Conservation (phyloP, 2,797 vertebrate species). For the Neostethus bicornis region DNA sequence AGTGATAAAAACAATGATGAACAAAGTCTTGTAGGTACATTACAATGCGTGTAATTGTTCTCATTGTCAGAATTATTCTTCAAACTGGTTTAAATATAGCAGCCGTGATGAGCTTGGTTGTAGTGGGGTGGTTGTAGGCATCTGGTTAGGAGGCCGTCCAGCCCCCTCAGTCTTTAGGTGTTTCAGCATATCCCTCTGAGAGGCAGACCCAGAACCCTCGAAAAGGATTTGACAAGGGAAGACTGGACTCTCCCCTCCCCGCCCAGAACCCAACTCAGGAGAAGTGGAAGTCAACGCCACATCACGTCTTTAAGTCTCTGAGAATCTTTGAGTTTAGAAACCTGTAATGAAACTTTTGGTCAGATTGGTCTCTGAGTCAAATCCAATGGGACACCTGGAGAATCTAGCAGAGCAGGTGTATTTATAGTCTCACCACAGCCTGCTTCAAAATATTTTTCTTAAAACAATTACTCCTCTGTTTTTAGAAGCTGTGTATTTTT, state of each 20-base stretch:
- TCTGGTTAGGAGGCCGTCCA: too few relatives aligned
- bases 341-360: conserved; percentile 16
- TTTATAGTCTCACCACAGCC: conserved; percentile 36
- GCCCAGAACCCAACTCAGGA: too few relatives aligned
- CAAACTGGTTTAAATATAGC: too few relatives aligned
- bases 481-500: conserved; percentile 64
- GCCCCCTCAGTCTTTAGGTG: too few relatives aligned
- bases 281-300: too few relatives aligned
- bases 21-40: not conserved
- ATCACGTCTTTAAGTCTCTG: conserved; percentile 32
- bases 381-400: conserved; percentile 34
- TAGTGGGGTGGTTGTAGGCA: too few relatives aligned
- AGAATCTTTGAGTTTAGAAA: conserved; percentile 10
- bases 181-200: too few relatives aligned
- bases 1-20: not conserved
- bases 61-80: not conserved
- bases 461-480: conserved; percentile 55
- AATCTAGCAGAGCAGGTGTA: conserved; percentile 57
- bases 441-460: conserved; percentile 45
- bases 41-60: conserved; percentile 7
- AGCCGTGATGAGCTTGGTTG: too few relatives aligned
- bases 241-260: too few relatives aligned
- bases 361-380: conserved; percentile 21
- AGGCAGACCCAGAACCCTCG: too few relatives aligned
- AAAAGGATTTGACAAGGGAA: too few relatives aligned